Evolutionary conservation across 2,113 vertebrate species (phyloP), one percentile per base, ranked within the genome.

Genomic region (Microtus pennsylvanicus): DNA sequence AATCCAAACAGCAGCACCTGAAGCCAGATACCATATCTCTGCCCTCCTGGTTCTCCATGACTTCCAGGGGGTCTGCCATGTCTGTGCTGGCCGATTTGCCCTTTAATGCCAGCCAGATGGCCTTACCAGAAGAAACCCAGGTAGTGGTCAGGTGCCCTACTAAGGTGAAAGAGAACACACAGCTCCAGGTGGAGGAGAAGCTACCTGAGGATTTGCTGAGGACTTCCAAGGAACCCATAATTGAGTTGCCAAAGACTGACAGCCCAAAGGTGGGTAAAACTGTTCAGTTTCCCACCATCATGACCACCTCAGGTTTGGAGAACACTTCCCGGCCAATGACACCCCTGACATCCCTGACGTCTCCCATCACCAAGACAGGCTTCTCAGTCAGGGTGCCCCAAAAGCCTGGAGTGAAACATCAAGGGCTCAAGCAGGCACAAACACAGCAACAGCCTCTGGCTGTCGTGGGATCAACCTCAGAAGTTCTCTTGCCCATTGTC

Each of bases 321-420:
- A 82, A 93, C 1, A 0, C 75, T 19, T 1, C 35, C 0, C 14
- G 26, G 5, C 19, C 19, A 0, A 35, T 52, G 3, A 33, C 63
- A 35, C 5, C 38, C 63, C 35, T 52, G 3, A 33, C 63, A 35
- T 6, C 38, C 63, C 0, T 2, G 17, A 35, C 2, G 11, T 35
- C 11, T 19, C 45, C 95, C 17, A 12, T 30, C 50, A 22, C 65
- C 7, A 19, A 52, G n/a, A n/a, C 8, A 21, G 58, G 87, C 45
- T 28, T n/a, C n/a, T 24, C 10, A 1, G 88, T n/a, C 52, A 75
- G 38, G 33, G 17, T 0, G 3, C 45, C 82, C 74, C 93, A 35
- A 7, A 42, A 35, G 9, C 45, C 69, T 42, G 0, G 1, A 35
- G 63, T 42, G 3, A 30, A 1, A 24, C 11, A n/a, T 42, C 78